Conservation (phyloP, 1,140 invertebrate species). For the Microplitis demolitor region DNA sequence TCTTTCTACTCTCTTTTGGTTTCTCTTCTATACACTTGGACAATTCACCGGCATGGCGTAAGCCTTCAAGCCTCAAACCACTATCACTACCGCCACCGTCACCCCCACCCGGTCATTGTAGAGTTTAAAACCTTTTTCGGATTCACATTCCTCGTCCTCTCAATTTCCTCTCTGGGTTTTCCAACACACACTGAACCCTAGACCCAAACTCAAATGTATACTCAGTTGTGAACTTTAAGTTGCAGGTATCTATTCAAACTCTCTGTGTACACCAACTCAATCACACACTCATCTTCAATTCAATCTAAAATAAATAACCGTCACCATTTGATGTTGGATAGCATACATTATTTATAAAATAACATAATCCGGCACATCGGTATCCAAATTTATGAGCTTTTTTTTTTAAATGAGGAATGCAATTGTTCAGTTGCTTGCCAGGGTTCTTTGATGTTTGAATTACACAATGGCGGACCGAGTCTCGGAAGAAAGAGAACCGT, state of each 20-base stretch:
- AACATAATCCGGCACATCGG: background rate
- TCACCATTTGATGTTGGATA: too few species aligned
- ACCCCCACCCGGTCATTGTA: background rate
- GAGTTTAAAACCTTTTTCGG: background rate
- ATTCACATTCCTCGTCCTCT: background rate
- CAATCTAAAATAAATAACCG: too few species aligned
- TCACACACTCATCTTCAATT: too few species aligned
- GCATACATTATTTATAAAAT: too few species aligned
- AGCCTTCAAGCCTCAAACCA: background rate
- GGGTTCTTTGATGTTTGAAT: constrained; percentile 17
- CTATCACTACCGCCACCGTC: background rate
- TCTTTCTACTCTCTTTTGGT: constrained; percentile 40
- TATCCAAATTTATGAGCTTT: background rate
- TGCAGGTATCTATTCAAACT: too few species aligned
- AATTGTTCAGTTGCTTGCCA: background rate
- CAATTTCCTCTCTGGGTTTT: background rate
- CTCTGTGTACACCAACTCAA: too few species aligned
- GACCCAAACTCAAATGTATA: background rate
- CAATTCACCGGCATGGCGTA: constrained; percentile 1
- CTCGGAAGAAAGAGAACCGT: background rate
- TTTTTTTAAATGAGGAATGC: background rate
- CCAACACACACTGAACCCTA: background rate
- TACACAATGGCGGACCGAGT: constrained; percentile 19
- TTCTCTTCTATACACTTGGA: constrained; percentile 20
- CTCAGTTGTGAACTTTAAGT: too few species aligned